Base-by-base conservation (phyloP, 2,888 invertebrate genomes). In the Latrodectus hesperus region DNA sequence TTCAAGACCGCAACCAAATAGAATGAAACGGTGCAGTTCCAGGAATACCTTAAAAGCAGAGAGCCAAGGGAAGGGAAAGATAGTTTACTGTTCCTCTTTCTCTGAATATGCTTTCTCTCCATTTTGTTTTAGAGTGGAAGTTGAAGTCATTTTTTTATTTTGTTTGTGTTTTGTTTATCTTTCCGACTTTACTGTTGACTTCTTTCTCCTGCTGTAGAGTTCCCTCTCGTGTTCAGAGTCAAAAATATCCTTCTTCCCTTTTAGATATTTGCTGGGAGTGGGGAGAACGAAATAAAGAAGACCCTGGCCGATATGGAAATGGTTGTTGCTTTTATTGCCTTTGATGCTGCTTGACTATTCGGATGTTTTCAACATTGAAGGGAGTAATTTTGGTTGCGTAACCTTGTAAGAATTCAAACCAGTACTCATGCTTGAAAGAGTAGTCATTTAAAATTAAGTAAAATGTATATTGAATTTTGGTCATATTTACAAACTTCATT, bases 221-320 rank as follows among this genome's bases (percentile, higher is more conserved):
- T 38, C 38, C 38, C 38, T 38, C 2, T 38, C 65, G 26, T 74
- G 26, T 10, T n/a, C n/a, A n/a, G 38, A 77, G 49, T 17, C 52
- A 65, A 55, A 73, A 81, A 74, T 81, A 74, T 81, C 65, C 74
- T 74, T 81, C 73, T 81, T 81, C 73, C 73, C 74, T 74, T 38
- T 73, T 51, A 52, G 81, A 67, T 6, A 38, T 74, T 17, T 72
- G 65, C 67, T 67, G 53, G 81, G 55, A 38, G 67, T 72, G 17
- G 52, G 12, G n/a, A 26, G 26, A 74, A 12, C 55, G 9, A 55
- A 38, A 4, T 0, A 26, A 26, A 22, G 60, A 22, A 75, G 64
- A 38, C 10, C 38, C 51, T 6, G 14, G 17, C 12, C 9, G 16
- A 16, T 38, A 67, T 70, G 51, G 70, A 49, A 16, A 22, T 55